Base-by-base conservation (phyloP, 2,888 invertebrate genomes). In the Pasiphila rectangulata region DNA sequence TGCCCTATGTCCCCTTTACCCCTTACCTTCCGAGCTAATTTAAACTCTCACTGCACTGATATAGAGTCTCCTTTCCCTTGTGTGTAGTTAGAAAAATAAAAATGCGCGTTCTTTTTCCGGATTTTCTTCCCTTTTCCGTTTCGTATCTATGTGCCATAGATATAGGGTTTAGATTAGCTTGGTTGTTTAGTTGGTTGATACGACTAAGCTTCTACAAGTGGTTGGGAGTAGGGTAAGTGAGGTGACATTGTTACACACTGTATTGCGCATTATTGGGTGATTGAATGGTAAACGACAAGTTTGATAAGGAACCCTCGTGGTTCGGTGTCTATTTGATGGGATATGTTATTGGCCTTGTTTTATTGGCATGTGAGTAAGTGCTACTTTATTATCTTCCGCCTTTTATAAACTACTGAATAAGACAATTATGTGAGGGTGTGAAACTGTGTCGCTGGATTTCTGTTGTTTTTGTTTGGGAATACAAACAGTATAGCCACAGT, bases 191-290 rank as follows among this genome's bases (percentile, higher is more conserved):
- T 34, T 30, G 55, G 46, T 47, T 46, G 53, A 54, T 64, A 59
- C 46, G 52, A 48, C 53, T n/a, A n/a, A n/a, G n/a, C n/a, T n/a
- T n/a, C n/a, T n/a, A n/a, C n/a, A n/a, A n/a, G n/a, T n/a, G 54
- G 62, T 72, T 72, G 71, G 61, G 54, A 51, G 25, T 57, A 65
- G 61, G 64, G 78, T 72, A 78, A 71, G 72, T 71, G 72, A 69
- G 83, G 81, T 82, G 82, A 88, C 86, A 83, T 82, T 87, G 86
- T 88, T 78, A 85, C 75, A 83, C 85, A 83, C 71, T 85, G 84
- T 87, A 85, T 83, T 85, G 85, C 83, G 83, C 86, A 86, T 87
- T 88, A 88, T 87, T 87, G 83, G 81, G 83, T 87, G 86, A 88
- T 88, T 87, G 85, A 87, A 85, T 82, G 79, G 74, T 78, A 79